Percentiles rank a stretch among this genome's conserved stretches.
Conservation (phyloP, 2,888 invertebrate species). For the Chaitophorus viminalis region DNA sequence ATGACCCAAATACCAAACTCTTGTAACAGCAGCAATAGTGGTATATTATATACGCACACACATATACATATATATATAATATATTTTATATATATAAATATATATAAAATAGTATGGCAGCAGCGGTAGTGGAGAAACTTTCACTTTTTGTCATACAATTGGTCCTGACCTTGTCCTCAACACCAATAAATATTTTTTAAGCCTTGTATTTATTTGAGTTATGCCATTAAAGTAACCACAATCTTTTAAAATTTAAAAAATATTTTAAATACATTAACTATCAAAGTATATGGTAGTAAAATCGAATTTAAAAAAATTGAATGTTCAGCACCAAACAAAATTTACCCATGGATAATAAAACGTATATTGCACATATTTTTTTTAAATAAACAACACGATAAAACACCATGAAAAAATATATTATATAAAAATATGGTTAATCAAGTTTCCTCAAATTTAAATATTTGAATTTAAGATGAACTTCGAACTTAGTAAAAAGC, state of each 20-base stretch:
- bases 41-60: background rate
- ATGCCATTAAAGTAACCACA: slow-evolving; percentile 39
- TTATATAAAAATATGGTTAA: background rate
- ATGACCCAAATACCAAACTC: slow-evolving; percentile 62
- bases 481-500: background rate
- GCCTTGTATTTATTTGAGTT: slow-evolving; percentile 59
- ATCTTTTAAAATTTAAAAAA: too few relatives aligned
- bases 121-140: slow-evolving; percentile 48
- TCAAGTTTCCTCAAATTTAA: background rate
- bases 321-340: too few relatives aligned
- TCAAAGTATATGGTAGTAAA: too few relatives aligned
- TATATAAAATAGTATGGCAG: slow-evolving; percentile 37
- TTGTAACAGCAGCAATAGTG: slow-evolving; percentile 42
- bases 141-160: slow-evolving; percentile 62
- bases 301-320: background rate
- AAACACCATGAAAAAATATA: background rate
- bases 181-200: slow-evolving; percentile 55
- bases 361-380: background rate
- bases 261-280: too few relatives aligned
- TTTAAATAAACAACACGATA: background rate
- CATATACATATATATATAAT: too few relatives aligned
- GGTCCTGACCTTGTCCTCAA: slow-evolving; percentile 62
- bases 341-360: background rate
- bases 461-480: background rate
- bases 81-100: slow-evolving; percentile 13